Percentiles rank a stretch among this genome's conserved stretches.
Evolutionary conservation across 2,113 vertebrate genomes (phyloP).

Genomic region (Mesoclemmys tuberculata): DNA sequence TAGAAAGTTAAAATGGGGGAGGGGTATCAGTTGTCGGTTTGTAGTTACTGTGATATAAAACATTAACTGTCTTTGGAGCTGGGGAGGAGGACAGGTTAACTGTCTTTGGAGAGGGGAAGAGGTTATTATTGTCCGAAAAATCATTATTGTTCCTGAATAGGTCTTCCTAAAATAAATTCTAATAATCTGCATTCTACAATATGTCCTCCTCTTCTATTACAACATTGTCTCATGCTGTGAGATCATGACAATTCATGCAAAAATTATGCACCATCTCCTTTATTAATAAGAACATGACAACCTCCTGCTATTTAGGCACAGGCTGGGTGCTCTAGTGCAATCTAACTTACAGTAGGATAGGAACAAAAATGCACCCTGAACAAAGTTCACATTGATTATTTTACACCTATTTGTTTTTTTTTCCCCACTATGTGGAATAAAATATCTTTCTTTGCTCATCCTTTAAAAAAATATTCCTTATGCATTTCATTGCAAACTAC

Average conservation of each 20-base stretch:
- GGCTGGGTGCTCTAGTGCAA: neutral
- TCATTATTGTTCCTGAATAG: neutral
- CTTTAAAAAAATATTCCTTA: neutral
- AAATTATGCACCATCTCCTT: neutral
- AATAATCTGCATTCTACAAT: conserved; percentile 21
- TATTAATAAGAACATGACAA: neutral
- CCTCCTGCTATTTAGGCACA: neutral
- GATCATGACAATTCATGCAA: conserved; percentile 12
- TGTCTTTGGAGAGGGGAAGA: neutral
- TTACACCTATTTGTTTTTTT: neutral
- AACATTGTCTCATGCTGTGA: conserved; percentile 14
- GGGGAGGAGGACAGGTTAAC: no score
- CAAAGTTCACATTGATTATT: neutral
- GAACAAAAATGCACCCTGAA: neutral
- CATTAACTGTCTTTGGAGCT: neutral
- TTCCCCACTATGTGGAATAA: neutral
- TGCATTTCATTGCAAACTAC: neutral
- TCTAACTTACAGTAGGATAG: conserved; percentile 16
- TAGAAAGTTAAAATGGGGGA: neutral
- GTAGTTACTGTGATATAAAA: neutral
- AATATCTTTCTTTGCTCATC: neutral
- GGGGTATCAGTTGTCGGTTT: neutral
- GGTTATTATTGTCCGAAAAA: conserved; percentile 2
- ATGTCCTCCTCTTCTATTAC: neutral
- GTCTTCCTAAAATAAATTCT: neutral